Base-by-base conservation (phyloP, 2,797 vertebrate genomes). In the Dicrostonyx torquatus region DNA sequence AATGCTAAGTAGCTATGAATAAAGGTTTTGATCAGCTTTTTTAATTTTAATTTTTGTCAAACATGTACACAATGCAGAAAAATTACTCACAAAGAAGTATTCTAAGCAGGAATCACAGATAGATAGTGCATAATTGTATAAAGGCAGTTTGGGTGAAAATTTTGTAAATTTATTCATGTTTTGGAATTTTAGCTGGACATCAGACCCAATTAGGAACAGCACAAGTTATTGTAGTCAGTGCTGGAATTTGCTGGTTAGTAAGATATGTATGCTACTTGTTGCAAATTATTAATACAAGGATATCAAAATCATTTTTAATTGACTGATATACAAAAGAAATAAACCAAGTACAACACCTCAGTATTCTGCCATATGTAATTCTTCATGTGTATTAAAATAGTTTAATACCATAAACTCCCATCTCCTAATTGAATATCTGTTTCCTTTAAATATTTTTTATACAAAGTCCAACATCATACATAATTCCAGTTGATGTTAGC, bases 31-130 rank as follows among this genome's bases (percentile, higher is more conserved):
- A n/a, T n/a, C n/a, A n/a, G 8, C 24, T 48, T 70, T 79, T 88
- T 75, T 72, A 53, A 37, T 91, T 83, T 72, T 2, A 62, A 64
- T 88, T 94, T 95, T 94, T 64, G 9, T 83, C n/a, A 60, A 78
- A 84, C 85, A 70, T 89, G 87, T 64, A 91, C 78, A 96, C 10
- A 91, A 45, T 84, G 89, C 18, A 87, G 50, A 68, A 94, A 88
- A 87, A 29, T 2, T 84, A 0, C 24, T 17, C 88, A 37, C 0
- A 17, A 48, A 96, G 95, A 94, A 73, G 20, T 0, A 88, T 24
- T 0, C 4, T 22, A 22, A 22, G 91, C 9, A 89, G 24, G 87
- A 96, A 72, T 50, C 84, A 0, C 22, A 85, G 96, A 94, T 26
- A 62, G 55, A 22, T 40, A 24, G 24, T 82, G 9, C 26, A 72